Percentiles rank a stretch among this genome's conserved stretches.
phyloP scores from a whole-genome alignment of 2,113 vertebrate species.

The Cricetomys ansorgei region DNA sequence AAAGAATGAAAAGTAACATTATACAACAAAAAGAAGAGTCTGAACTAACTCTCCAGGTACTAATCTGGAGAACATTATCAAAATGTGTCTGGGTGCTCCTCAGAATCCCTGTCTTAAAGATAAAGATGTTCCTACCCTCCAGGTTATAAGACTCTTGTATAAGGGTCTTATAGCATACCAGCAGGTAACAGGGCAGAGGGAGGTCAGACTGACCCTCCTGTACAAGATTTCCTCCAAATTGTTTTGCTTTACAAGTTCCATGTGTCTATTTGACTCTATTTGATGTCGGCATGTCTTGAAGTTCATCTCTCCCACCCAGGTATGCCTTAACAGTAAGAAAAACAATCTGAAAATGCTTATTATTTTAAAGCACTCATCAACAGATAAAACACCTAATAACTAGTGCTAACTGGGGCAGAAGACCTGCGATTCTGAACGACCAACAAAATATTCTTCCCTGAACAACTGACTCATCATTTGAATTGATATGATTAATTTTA shows the following conservation, averaged over 20 bases:
- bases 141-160: not conserved
- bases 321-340: not conserved
- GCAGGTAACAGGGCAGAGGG: not conserved
- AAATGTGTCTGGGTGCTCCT: not conserved
- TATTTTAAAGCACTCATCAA: not conserved
- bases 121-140: not conserved
- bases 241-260: not conserved
- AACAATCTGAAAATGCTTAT: not conserved
- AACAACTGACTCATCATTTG: constrained; percentile 4
- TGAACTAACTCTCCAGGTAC: not conserved
- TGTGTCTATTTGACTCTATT: too few species aligned
- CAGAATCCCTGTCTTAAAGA: not conserved
- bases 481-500: constrained; percentile 20
- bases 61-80: not conserved
- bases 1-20: not conserved
- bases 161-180: not conserved
- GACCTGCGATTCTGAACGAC: not conserved
- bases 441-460: not conserved
- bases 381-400: not conserved
- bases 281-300: not conserved
- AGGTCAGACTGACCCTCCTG: not conserved
- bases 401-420: not conserved
- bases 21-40: not conserved
- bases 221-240: not conserved
- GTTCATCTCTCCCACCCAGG: not conserved